Base-by-base conservation (phyloP, 2,888 invertebrate genomes). In the Unio pictorum region DNA sequence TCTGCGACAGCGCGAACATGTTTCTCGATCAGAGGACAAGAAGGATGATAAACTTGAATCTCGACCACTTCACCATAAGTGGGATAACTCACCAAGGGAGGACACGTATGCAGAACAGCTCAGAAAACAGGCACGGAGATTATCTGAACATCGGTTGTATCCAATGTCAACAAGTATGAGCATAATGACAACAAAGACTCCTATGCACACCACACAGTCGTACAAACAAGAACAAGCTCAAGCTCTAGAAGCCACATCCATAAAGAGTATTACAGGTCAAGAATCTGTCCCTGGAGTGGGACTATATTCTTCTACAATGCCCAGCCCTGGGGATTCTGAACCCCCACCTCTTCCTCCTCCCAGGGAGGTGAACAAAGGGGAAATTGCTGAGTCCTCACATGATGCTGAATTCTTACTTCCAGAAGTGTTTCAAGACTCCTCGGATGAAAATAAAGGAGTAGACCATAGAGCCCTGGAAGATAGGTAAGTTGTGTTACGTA, bases 81-180 rank as follows among this genome's bases (percentile, higher is more conserved):
- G 79, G 76, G 69, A 81, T 67, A 76, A 67, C 34, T 76, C 78
- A 65, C 80, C 82, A 18, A 69, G 79, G n/a, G 82, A 83, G 61
- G 82, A 88, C 62, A 76, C 75, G 0, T 87, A 87, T 67, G 83
- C 83, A 4, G 82, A 82, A 55, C 81, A 83, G 72, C 70, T 87
- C 23, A 80, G 87, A 8, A 81, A 76, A 59, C 88, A 78, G 86
- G 89, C 78, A 79, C 88, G 70, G 87, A 88, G 74, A 81, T 90
- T 79, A 84, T 89, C 81, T 80, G 80, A 84, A 57, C 84, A 83
- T 34, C 81, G 78, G 56, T 68, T 71, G 58, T 65, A 68, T 56
- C 73, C 72, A 56, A 72, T 75, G 66, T 72, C 81, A 34, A 72
- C 71, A 18, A 62, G 77, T 45, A 81, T 81, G 81, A 74, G 72